Evolutionary conservation across 1,140 invertebrate species (phyloP), one percentile per base, ranked within the genome.

Genomic region (Macrotrachela quadricornifera): DNA sequence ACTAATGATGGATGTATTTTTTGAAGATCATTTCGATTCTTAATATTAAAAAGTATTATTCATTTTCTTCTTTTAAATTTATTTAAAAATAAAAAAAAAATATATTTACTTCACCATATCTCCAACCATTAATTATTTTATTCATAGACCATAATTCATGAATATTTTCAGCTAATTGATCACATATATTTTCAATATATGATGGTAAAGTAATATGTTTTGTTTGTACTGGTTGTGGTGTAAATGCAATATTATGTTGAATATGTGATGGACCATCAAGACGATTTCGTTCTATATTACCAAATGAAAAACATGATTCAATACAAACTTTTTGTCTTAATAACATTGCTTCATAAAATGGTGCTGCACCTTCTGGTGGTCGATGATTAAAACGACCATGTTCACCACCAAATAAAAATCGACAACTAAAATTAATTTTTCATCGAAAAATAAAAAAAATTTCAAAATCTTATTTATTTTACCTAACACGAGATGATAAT

Each of bases 61-160:
- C 21, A 4, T 30, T 30, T 30, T 30, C 2, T 12, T 12, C 10
- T 14, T 38, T 3, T 3, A 55, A 13, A 51, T 3, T 21, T 10
- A 18, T 55, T 10, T 52, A 14, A 30, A 50, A 30, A 36, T 9
- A 13, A 17, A 40, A 38, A 54, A 8, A 30, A 2, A 30, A n/a
- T n/a, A n/a, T n/a, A n/a, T n/a, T n/a, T 10, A 46, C 53, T 57
- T 95, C 91, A 0, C 86, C 86, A 70, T 79, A 97, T 46, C 79
- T 77, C 92, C 94, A 99, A 0, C 91, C 92, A 13, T 87, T 81
- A 65, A 96, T 90, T 57, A 99, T 95, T 75, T 99, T 99, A 67
- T 90, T 88, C 79, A 95, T 83, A 0, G 91, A 84, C 94, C 94
- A 99, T 77, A 96, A 86, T 73, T 99, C 92, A 67, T 99, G 94